phyloP scores from a whole-genome alignment of 2,113 vertebrate species.

The Oryzias javanicus region DNA sequence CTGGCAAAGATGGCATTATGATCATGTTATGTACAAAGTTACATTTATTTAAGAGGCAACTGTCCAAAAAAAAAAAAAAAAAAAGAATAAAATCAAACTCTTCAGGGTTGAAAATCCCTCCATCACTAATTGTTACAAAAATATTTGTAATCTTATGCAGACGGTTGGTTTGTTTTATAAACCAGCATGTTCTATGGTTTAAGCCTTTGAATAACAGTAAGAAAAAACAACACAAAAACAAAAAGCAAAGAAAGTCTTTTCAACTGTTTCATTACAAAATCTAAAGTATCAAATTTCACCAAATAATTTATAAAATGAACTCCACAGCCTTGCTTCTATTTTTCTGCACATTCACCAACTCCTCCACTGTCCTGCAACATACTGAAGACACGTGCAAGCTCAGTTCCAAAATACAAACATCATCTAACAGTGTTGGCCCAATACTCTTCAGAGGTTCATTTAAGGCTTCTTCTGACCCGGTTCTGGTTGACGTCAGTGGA shows the following conservation, averaged over 20 bases:
- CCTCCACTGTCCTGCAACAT: neutral
- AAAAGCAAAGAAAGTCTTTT: too few species aligned
- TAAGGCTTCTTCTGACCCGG: conserved; percentile 26
- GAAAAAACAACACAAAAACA: too few species aligned
- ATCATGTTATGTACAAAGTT: conserved; percentile 59
- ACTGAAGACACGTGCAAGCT: neutral
- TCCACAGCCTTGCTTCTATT: neutral
- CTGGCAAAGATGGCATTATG: conserved; percentile 20
- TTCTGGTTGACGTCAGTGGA: conserved; percentile 76
- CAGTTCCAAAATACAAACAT: neutral
- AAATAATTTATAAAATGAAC: conserved; percentile 67
- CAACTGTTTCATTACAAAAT: conserved; percentile 10
- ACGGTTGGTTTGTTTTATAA: too few species aligned
- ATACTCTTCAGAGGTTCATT: conserved; percentile 12
- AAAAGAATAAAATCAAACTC: conserved; percentile 3
- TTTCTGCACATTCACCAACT: too few species aligned
- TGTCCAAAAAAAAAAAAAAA: neutral
- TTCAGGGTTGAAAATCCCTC: conserved; percentile 6
- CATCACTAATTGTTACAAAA: neutral
- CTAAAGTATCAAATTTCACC: conserved; percentile 41
- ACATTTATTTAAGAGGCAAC: conserved; percentile 25
- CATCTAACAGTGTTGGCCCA: neutral
- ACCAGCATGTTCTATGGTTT: too few species aligned
- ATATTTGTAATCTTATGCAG: too few species aligned
- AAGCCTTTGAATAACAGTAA: too few species aligned